phyloP scores from a whole-genome alignment of 64 coral and sea anemone genomes.

The Montipora cactus region DNA sequence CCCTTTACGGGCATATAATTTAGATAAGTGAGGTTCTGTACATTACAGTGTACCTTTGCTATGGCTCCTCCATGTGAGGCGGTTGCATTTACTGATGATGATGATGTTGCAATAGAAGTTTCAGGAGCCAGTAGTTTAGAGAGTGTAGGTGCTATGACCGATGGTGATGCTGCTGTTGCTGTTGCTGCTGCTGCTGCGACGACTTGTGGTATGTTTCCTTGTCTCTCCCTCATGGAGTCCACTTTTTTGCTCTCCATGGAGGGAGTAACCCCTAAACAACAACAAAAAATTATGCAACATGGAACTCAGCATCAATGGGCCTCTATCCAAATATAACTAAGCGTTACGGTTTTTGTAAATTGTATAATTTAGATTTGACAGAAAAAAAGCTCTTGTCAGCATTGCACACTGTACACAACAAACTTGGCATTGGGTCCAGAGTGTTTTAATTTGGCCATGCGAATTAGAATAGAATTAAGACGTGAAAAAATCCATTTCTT shows the following conservation, averaged over 20 bases:
- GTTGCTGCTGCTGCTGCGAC: constrained; percentile 38
- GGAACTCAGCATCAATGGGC: too few species aligned
- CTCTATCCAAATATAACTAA: too few species aligned
- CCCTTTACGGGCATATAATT: too few species aligned
- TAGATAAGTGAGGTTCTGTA: too few species aligned
- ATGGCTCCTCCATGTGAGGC: constrained; percentile 46
- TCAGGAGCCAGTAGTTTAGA: constrained; percentile 89
- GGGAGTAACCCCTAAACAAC: constrained; percentile 78
- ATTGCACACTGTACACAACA: too few species aligned
- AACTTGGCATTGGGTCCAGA: too few species aligned
- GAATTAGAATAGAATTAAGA: too few species aligned
- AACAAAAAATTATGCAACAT: not conserved
- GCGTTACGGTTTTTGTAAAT: too few species aligned
- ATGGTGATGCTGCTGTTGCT: constrained; percentile 62
- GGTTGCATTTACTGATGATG: not conserved
- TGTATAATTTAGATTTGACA: too few species aligned
- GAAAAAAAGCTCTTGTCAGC: too few species aligned
- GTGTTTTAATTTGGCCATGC: too few species aligned
- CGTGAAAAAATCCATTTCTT: too few species aligned
- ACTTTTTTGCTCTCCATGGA: constrained; percentile 87
- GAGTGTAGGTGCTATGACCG: constrained; percentile 87
- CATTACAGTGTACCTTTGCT: constrained; percentile 34
- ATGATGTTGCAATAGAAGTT: constrained; percentile 9
- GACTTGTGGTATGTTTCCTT: constrained; percentile 22
- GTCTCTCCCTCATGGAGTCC: constrained; percentile 95